These are phyloP conservation scores for Cenopis cana DNA, from an alignment of 2,888 invertebrate species.

Conservation along the genomic window DNA sequence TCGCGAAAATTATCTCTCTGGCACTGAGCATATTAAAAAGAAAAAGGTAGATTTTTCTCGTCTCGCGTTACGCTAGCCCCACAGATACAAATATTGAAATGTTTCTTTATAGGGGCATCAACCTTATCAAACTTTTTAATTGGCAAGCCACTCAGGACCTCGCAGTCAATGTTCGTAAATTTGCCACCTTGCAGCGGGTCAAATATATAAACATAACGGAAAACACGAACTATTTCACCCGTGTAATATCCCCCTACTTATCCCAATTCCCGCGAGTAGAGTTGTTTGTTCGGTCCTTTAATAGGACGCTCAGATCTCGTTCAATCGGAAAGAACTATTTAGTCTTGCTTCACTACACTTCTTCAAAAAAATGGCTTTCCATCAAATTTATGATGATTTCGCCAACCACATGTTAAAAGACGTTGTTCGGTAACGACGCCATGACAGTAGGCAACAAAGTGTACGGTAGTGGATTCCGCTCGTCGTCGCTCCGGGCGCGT, in stretches of 20 bases:
- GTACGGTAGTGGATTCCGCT: no score
- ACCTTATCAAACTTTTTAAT: neutral
- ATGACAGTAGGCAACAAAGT: no score
- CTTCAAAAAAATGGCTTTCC: no score
- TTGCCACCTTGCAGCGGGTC: neutral
- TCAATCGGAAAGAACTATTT: neutral
- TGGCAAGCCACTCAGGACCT: neutral
- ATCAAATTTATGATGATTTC: no score
- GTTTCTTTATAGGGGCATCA: no score
- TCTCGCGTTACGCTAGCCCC: neutral
- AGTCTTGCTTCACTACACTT: no score
- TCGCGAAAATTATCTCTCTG: no score
- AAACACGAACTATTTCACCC: constrained; percentile 36
- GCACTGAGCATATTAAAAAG: no score
- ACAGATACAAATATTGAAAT: no score
- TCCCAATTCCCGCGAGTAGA: constrained; percentile 20
- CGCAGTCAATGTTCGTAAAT: neutral
- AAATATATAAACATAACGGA: constrained; percentile 25
- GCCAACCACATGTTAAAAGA: no score
- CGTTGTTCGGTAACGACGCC: no score
- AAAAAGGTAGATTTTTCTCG: neutral
- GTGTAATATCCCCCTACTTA: constrained; percentile 37
- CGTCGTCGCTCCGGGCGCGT: no score
- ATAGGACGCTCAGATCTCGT: neutral
- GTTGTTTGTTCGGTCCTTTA: neutral